phyloP scores from a whole-genome alignment of 2,797 vertebrate genomes.

The Hemitrygon akajei region DNA sequence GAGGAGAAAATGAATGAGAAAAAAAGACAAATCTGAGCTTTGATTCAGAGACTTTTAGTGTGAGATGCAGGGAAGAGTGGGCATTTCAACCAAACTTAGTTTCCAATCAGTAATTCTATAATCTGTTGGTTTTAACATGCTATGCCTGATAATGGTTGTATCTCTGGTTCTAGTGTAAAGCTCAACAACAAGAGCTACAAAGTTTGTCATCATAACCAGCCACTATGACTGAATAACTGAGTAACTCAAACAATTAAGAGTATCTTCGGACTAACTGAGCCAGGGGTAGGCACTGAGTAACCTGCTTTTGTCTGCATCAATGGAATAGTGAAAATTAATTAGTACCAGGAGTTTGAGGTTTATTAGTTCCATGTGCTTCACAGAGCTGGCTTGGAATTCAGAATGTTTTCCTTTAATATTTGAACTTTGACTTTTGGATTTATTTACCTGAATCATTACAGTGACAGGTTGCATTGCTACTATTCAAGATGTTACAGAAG shows the following conservation, averaged over 20 bases:
- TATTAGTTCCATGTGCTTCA: conserved; percentile 25
- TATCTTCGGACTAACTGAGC: background rate
- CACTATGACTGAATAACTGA: background rate
- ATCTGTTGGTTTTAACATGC: background rate
- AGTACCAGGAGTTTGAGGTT: background rate
- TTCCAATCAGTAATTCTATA: background rate
- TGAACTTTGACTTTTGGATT: conserved; percentile 27
- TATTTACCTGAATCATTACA: conserved; percentile 8
- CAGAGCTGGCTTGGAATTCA: background rate
- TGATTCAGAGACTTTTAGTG: background rate
- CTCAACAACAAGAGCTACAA: background rate
- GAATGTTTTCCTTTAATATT: background rate
- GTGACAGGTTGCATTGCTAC: conserved; percentile 1
- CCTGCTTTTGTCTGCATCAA: background rate
- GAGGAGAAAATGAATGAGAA: background rate
- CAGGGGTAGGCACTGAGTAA: background rate
- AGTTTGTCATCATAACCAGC: background rate
- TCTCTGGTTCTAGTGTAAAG: background rate
- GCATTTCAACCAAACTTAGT: background rate
- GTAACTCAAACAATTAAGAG: background rate
- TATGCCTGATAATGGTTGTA: background rate
- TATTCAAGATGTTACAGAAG: background rate
- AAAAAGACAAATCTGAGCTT: background rate
- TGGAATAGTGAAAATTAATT: conserved; percentile 7
- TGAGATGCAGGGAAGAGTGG: background rate